Evolutionary conservation across 2,113 vertebrate genomes (phyloP).

Genomic region (Phrynosoma blainvillii): DNA sequence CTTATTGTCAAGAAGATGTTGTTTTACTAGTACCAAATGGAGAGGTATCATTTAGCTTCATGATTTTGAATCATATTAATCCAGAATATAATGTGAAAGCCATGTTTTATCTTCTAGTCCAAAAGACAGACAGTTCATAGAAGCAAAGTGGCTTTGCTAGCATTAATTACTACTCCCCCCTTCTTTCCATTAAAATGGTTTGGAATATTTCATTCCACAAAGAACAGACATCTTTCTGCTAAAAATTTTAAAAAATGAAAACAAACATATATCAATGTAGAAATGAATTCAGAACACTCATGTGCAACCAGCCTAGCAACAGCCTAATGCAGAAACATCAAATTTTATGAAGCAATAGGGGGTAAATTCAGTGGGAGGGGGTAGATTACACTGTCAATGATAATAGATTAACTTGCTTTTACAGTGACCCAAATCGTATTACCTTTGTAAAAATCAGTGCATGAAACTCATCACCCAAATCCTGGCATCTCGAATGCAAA

Average conservation of each 20-base stretch:
- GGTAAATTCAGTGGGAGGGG: not conserved
- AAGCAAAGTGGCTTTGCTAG: not conserved
- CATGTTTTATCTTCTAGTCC: not conserved
- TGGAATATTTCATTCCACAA: not conserved
- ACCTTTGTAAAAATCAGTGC: slow-evolving; percentile 13
- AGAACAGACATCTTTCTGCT: not conserved
- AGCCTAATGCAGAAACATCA: not conserved
- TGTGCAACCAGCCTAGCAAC: not conserved
- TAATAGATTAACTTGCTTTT: slow-evolving; percentile 26
- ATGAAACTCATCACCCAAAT: slow-evolving; percentile 18
- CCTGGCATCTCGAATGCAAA: slow-evolving; percentile 9
- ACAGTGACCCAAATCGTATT: slow-evolving; percentile 10
- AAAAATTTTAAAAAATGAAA: not conserved
- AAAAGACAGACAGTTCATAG: not conserved
- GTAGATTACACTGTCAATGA: slow-evolving; percentile 6
- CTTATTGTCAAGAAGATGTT: not conserved
- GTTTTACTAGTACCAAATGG: not conserved
- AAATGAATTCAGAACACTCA: not conserved
- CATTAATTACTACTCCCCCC: not conserved
- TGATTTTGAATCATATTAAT: not conserved
- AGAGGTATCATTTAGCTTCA: not conserved
- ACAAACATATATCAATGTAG: not conserved
- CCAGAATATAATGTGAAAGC: not conserved
- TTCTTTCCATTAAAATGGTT: not conserved
- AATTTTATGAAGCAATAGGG: not conserved